Evolutionary conservation across 30 jellyfish, hydroid and myxozoan species (phyloP).

Genomic region (Aurelia coerulea): DNA sequence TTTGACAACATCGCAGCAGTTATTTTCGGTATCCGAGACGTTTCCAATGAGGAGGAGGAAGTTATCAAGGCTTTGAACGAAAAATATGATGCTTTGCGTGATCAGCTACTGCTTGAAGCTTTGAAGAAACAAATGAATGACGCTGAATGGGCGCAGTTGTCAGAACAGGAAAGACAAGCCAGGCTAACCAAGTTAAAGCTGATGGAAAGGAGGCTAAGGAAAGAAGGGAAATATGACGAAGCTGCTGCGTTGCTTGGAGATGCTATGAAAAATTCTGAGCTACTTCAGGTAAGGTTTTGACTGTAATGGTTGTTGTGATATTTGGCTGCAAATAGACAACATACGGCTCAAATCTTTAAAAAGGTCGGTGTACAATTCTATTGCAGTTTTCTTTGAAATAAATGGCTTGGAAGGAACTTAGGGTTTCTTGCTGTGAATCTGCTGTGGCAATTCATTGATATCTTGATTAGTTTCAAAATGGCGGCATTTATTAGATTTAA

Average conservation of each 20-base stretch:
- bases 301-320: too few species aligned
- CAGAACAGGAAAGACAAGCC: conserved; percentile 96
- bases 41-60: conserved; percentile 87
- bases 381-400: too few species aligned
- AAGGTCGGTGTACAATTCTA: too few species aligned
- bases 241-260: conserved; percentile 93
- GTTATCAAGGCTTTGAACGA: conserved; percentile 77
- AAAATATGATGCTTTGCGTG: conserved; percentile 88
- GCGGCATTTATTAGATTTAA: too few species aligned
- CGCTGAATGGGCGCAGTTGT: conserved; percentile 92
- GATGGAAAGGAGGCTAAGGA: conserved; percentile 87
- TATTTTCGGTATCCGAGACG: conserved; percentile 71
- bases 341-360: too few species aligned
- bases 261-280: conserved; percentile 70
- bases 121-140: conserved; percentile 84
- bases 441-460: too few species aligned
- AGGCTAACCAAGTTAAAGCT: conserved; percentile 77
- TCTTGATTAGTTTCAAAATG: too few species aligned
- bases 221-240: conserved; percentile 93
- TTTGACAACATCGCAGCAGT: conserved; percentile 92
- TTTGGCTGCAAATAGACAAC: too few species aligned
- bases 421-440: too few species aligned
- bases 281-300: conserved; percentile 65
- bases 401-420: too few species aligned
- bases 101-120: conserved; percentile 82